These are phyloP conservation scores for Dryadula phaetusa DNA, from an alignment of 2,888 invertebrate genomes.

Conservation along the genomic window DNA sequence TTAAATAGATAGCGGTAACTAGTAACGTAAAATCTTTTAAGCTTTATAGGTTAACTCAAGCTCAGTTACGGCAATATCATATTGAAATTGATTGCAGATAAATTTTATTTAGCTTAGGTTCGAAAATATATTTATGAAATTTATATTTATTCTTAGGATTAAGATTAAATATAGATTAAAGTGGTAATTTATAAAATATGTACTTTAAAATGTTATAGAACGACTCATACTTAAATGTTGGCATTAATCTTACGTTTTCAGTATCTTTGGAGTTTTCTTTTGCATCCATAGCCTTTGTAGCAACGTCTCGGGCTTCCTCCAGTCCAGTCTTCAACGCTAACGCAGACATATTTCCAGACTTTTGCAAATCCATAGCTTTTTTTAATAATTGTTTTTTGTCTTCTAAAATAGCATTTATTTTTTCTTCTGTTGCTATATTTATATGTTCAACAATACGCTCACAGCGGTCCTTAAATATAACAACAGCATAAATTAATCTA, in stretches of 20 bases:
- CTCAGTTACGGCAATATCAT: not conserved
- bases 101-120: not conserved
- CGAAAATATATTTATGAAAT: too few relatives aligned
- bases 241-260: constrained; percentile 74
- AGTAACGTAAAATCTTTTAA: too few relatives aligned
- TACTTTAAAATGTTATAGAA: too few relatives aligned
- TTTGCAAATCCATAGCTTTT: constrained; percentile 72
- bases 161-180: too few relatives aligned
- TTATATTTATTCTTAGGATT: too few relatives aligned
- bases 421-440: constrained; percentile 76
- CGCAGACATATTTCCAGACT: constrained; percentile 72
- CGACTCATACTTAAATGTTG: too few relatives aligned
- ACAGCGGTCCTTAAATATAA: constrained; percentile 72
- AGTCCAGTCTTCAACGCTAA: constrained; percentile 76
- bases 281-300: constrained; percentile 64
- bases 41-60: too few relatives aligned
- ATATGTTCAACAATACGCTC: constrained; percentile 82
- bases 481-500: too few relatives aligned
- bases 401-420: constrained; percentile 77
- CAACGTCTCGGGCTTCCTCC: constrained; percentile 71
- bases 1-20: too few relatives aligned
- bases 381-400: constrained; percentile 71
- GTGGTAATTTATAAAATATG: too few relatives aligned
- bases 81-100: not conserved
- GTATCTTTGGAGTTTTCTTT: constrained; percentile 65